Evolutionary conservation across 2,113 vertebrate species (phyloP), one percentile per base, ranked within the genome.

Genomic region (Amphiprion ocellaris): DNA sequence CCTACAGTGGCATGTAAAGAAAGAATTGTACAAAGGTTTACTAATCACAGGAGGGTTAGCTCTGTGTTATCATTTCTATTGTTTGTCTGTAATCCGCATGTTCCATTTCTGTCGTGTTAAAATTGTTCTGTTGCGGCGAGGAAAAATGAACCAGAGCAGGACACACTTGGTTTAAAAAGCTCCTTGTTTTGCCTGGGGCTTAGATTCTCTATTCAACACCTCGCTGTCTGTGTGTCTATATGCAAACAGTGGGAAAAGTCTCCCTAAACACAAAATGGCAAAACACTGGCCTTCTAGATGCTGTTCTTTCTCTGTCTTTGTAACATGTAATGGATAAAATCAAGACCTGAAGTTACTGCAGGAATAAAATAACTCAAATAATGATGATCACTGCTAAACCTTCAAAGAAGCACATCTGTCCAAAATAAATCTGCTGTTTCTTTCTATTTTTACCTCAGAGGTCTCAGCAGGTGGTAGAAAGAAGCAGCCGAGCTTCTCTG

Each of bases 391-490:
- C 16, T 41, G 21, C 12, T 5, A 30, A 41, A 62, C 44, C 33
- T 74, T 15, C 6, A 55, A 58, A 74, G 55, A 44, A 39, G 59
- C 23, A 1, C 2, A 3, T 4, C 33, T 47, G 16, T 59, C 8
- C 59, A 11, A 61, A 55, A 65, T 30, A 56, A 67, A 61, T n/a
- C 0, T 1, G 6, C n/a, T 59, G 14, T 0, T 66, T 53, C 30
- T 81, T 77, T 81, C 79, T 70, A 58, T 78, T 78, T 74, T 74
- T 74, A 74, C 23, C 68, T 41, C 26, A 8, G 54, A 41, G 0
- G 19, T 58, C 28, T 41, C 62, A 5, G 56, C 5, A 14, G 21
- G 10, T 6, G 26, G 2, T 5, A 19, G 46, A 24, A 49, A 59
- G 0, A 11, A 8, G 8, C 5, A 5, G 56, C 16, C 10, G 12